Evolutionary conservation across 1,140 invertebrate genomes (phyloP).

Genomic region (Magallana gigas): DNA sequence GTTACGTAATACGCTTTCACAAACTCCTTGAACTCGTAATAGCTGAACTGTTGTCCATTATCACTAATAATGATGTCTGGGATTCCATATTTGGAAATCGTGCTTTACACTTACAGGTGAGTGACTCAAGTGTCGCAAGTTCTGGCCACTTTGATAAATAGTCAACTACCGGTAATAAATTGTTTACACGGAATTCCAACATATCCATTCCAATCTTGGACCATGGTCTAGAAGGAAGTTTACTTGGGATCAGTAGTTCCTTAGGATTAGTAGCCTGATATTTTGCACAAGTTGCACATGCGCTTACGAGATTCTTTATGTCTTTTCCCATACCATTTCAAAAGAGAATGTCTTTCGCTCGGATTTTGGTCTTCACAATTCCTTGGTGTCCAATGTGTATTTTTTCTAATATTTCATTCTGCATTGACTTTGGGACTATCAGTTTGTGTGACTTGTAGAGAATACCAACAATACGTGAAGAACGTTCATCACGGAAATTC

Average conservation of each 20-base stretch:
- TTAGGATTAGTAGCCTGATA: background rate
- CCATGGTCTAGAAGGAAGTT: constrained; percentile 43
- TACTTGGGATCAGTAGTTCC: background rate
- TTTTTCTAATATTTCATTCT: constrained; percentile 43
- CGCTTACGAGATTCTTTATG: background rate
- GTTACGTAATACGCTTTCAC: too few species aligned
- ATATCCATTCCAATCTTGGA: constrained; percentile 32
- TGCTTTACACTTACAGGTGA: background rate
- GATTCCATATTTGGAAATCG: background rate
- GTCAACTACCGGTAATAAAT: constrained; percentile 27
- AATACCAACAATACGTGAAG: constrained; percentile 50
- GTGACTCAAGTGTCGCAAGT: background rate
- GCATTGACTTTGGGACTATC: constrained; percentile 43
- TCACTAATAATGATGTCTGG: background rate
- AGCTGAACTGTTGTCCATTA: background rate
- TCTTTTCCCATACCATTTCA: constrained; percentile 49
- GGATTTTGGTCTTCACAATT: constrained; percentile 54
- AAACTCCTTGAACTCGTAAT: background rate
- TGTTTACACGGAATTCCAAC: constrained; percentile 5
- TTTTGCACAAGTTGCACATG: background rate
- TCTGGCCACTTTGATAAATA: background rate
- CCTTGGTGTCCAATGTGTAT: constrained; percentile 51
- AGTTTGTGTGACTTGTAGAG: constrained; percentile 52
- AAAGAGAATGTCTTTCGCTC: constrained; percentile 56
- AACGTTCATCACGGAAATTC: constrained; percentile 49